Base-by-base conservation (phyloP, 2,113 vertebrate species). In the Leucopternis melanops region DNA sequence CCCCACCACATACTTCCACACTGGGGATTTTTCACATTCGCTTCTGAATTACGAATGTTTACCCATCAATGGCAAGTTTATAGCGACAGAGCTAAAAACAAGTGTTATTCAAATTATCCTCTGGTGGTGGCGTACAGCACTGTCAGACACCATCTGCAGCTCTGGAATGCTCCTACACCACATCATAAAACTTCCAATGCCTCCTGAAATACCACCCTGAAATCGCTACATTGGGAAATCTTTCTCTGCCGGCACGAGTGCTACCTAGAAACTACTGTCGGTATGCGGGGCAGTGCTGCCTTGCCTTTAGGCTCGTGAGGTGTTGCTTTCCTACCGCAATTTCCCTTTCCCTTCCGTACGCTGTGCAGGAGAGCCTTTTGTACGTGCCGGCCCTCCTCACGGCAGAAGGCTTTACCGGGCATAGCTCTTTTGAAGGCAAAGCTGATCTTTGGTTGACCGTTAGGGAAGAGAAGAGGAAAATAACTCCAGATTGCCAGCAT, bases 61-160 rank as follows among this genome's bases (percentile, higher is more conserved):
- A 88, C 92, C 87, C 90, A 90, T 59, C 75, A 67, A 96, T 6
- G 1, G 81, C 63, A 95, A 90, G 78, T 96, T 97, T 96, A 96
- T 49, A 95, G 91, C 18, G 1, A 92, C 62, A 96, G 94, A 96
- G 93, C 94, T 97, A 88, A 79, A 93, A 96, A 10, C 83, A 96
- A 84, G 94, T 52, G 58, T 94, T 96, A 95, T 97, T 97, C 94
- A 94, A 96, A 96, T 97, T 79, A 91, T 83, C 88, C 96, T 95
- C 40, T 11, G 72, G 81, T 96, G 78, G 95, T 92, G 96, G 97
- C 42, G 44, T 88, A 84, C 31, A 10, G 88, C 94, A 58, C 90
- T 63, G 21, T 88, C 95, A 96, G 94, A 90, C 90, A 95, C 92
- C 82, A 93, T 95, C 94, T 92, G 96, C 4, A 2, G 96, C 93